Conservation (phyloP, 1,140 invertebrate genomes). For the Polypedilum pembai region DNA sequence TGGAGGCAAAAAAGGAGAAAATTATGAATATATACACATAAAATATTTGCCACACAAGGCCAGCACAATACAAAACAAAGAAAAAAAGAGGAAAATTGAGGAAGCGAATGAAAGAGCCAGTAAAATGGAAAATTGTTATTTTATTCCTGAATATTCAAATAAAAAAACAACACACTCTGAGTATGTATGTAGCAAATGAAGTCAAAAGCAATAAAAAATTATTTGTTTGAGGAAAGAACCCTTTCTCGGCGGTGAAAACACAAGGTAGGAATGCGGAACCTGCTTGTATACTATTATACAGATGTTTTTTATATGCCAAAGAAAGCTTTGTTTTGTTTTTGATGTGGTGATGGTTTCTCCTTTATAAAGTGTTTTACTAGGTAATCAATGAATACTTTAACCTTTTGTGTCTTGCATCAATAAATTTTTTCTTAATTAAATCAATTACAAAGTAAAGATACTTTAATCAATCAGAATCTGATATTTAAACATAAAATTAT, state of each 20-base stretch:
- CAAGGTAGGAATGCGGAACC: background rate
- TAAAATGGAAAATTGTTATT: conserved; percentile 7
- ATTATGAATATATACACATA: background rate
- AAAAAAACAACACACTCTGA: too few species aligned
- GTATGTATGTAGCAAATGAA: background rate
- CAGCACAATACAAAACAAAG: background rate
- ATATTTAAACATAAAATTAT: too few species aligned
- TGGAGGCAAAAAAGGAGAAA: background rate
- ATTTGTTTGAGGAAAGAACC: background rate
- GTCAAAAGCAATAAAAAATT: background rate
- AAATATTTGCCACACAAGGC: background rate
- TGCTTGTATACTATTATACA: background rate
- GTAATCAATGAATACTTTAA: too few species aligned
- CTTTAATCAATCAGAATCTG: too few species aligned
- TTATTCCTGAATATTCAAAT: conserved; percentile 14
- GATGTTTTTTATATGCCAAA: background rate
- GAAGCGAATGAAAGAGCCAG: background rate
- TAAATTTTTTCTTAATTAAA: too few species aligned
- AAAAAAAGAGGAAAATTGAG: background rate
- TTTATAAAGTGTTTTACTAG: background rate
- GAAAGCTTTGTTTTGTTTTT: background rate
- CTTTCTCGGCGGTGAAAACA: background rate
- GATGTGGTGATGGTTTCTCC: conserved; percentile 2
- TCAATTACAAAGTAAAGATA: too few species aligned
- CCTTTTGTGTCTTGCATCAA: too few species aligned